Base-by-base conservation (phyloP, 2,113 vertebrate species). In the Sinocyclocheilus grahami region DNA sequence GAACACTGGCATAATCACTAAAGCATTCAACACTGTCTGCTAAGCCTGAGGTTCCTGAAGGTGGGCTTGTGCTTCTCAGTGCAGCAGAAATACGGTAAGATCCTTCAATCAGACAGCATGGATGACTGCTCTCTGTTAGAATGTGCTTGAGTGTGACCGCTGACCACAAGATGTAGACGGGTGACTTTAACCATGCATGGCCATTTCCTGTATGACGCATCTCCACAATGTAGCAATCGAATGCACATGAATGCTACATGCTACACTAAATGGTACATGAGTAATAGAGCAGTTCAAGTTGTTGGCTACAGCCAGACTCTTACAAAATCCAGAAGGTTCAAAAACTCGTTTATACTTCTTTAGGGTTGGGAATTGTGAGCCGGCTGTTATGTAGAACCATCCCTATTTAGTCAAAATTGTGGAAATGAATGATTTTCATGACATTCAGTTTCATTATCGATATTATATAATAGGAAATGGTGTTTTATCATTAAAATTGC, bases 1-100 rank as follows among this genome's bases (percentile, higher is more conserved):
- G 33, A 85, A 78, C 84, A 85, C 80, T 42, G 27, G 62, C 46
- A 51, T 85, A 80, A 88, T 84, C 85, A 84, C 85, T 88, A 81
- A 88, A 88, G 82, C 82, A 84, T 84, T 86, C 85, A 84, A 80
- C 55, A 78, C 79, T 79, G 82, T 86, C 82, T 86, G 77, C 87
- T 81, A 81, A 86, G 77, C 60, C 83, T n/a, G 78, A n/a, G 80
- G 83, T 85, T 78, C 81, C 78, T 88, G 69, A 39, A 82, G 83
- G 79, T 75, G 79, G 77, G 67, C 67, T 69, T 69, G 85, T 72
- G 75, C 78, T 74, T 82, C 42, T 69, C 83, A 78, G 69, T 22
- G 62, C 22, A 6, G 76, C 80, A 74, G 46, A 84, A 83, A 89
- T 82, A 76, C 48, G 48, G 82, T 14, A 77, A 76, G 85, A 83